Conservation (phyloP, 2,797 vertebrate genomes). For the Parauchenoglanis ngamensis region DNA sequence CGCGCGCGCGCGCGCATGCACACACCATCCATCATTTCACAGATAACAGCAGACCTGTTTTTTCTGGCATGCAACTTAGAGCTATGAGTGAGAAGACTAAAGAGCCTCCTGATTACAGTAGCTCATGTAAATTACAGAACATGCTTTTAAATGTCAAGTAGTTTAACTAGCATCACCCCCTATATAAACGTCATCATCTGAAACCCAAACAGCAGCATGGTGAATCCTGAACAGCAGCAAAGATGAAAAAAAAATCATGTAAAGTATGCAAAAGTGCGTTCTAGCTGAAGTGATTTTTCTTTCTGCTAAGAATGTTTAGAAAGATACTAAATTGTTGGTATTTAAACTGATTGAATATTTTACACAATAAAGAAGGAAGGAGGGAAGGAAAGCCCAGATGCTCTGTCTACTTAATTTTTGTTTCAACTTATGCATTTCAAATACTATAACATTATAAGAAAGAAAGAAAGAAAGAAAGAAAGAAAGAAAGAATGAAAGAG, state of each 20-base stretch:
- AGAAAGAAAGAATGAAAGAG: neutral
- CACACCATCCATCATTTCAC: neutral
- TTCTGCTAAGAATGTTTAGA: neutral
- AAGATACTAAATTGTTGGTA: neutral
- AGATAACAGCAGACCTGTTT: neutral
- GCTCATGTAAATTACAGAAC: neutral
- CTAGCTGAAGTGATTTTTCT: neutral
- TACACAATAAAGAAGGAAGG: neutral
- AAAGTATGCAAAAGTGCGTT: neutral
- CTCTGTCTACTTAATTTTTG: too few species aligned
- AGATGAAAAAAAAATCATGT: neutral
- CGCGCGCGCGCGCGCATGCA: constrained; percentile 71
- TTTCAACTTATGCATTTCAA: too few species aligned
- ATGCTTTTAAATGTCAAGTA: neutral
- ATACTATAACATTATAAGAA: neutral
- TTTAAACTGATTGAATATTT: neutral
- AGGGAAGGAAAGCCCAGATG: too few species aligned
- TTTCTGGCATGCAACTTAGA: neutral
- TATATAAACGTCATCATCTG: neutral
- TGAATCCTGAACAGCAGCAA: neutral
- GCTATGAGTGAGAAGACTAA: neutral
- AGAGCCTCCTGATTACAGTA: neutral
- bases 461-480: neutral
- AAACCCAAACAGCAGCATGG: neutral
- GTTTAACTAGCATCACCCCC: neutral